These are phyloP conservation scores for Dicyrtomina minuta DNA, from an alignment of 2,888 invertebrate species.

Conservation along the genomic window DNA sequence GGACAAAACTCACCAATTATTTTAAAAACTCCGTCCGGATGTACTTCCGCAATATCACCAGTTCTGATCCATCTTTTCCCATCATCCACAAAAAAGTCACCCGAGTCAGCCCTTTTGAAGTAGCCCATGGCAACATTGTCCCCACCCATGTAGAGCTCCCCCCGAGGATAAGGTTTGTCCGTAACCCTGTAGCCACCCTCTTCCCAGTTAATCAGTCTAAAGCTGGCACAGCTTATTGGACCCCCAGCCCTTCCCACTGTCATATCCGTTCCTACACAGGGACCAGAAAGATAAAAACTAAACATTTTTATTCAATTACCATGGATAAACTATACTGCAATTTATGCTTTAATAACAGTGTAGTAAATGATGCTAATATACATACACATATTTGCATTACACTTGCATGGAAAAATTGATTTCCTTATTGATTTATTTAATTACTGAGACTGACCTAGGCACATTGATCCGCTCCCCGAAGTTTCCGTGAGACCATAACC, in stretches of 20 bases:
- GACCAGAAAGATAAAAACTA: too few species aligned
- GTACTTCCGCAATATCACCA: constrained; percentile 94
- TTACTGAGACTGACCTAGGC: constrained; percentile 31
- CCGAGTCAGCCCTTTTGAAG: constrained; percentile 84
- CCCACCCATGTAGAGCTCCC: constrained; percentile 62
- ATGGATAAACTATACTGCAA: too few species aligned
- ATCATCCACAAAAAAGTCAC: constrained; percentile 80
- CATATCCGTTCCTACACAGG: constrained; percentile 63
- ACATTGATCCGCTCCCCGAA: constrained; percentile 74
- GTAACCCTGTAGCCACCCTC: constrained; percentile 87
- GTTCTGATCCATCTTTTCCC: constrained; percentile 90
- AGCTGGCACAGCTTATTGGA: constrained; percentile 78
- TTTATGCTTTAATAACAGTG: too few species aligned
- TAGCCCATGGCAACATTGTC: constrained; percentile 91
- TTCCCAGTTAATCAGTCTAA: constrained; percentile 87
- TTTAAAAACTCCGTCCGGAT: constrained; percentile 89
- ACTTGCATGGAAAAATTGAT: too few species aligned
- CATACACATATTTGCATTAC: too few species aligned
- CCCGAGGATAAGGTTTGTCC: constrained; percentile 82
- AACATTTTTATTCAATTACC: not conserved
- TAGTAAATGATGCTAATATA: not conserved
- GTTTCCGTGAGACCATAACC: constrained; percentile 98
- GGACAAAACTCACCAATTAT: constrained; percentile 77
- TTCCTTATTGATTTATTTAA: too few species aligned
- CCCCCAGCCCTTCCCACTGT: constrained; percentile 80